A percentile compares a stretch with the other conserved stretches of the same genome.
Conservation (phyloP, 1,140 invertebrate genomes). For the Leptopilina clavipes region DNA sequence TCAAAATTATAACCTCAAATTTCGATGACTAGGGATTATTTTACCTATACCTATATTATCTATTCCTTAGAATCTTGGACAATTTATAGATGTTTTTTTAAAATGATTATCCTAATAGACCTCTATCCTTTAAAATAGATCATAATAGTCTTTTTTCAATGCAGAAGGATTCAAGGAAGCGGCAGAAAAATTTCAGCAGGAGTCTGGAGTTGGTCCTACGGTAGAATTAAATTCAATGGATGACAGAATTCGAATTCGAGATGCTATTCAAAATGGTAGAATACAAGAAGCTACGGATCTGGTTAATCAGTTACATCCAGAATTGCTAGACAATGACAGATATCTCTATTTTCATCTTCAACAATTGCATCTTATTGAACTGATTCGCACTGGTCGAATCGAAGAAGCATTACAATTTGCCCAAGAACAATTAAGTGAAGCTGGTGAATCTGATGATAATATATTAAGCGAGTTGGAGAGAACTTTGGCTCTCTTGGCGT, state of each 20-base stretch:
- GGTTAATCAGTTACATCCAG: conserved; percentile 96
- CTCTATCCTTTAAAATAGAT: no score
- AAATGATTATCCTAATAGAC: no score
- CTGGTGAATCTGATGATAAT: conserved; percentile 90
- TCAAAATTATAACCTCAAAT: not conserved
- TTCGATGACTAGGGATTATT: not conserved
- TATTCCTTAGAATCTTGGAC: not conserved
- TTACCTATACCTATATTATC: not conserved
- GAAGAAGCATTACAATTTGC: conserved; percentile 97
- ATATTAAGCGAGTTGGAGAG: conserved; percentile 86
- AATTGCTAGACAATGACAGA: conserved; percentile 95
- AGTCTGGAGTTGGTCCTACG: conserved; percentile 91
- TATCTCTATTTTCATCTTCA: conserved; percentile 97
- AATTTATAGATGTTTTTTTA: no score
- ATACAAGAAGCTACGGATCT: conserved; percentile 95
- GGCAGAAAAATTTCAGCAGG: conserved; percentile 96
- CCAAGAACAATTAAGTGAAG: conserved; percentile 93
- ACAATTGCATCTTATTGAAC: conserved; percentile 95
- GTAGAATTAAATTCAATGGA: conserved; percentile 93
- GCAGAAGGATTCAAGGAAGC: conserved; percentile 98
- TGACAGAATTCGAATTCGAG: conserved; percentile 94
- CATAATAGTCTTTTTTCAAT: conserved; percentile 52
- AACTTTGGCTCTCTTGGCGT: conserved; percentile 95
- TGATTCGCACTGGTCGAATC: conserved; percentile 92
- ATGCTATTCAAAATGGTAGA: conserved; percentile 94